A percentile compares a stretch with the other conserved stretches of the same genome.
Evolutionary conservation across 1,140 invertebrate genomes (phyloP).

Genomic region (Meloidogyne hapla): DNA sequence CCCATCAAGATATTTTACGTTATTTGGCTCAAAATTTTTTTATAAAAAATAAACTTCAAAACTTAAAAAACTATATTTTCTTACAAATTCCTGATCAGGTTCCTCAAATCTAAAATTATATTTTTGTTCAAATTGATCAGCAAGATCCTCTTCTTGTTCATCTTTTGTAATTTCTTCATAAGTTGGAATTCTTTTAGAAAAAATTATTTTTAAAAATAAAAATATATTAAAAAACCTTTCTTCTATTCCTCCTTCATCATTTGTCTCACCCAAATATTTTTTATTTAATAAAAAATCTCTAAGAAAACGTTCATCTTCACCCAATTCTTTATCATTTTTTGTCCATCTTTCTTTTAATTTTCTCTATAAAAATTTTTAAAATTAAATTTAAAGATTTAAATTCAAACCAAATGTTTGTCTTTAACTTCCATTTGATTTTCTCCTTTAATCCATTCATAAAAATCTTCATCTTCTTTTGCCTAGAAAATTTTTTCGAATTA

Average conservation of each 20-base stretch:
- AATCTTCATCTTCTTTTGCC: slow-evolving; percentile 73
- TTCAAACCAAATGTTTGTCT: slow-evolving; percentile 58
- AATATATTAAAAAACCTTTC: slow-evolving; percentile 16
- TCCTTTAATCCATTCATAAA: slow-evolving; percentile 79
- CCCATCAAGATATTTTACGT: too few species aligned
- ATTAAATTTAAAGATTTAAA: slow-evolving; percentile 5
- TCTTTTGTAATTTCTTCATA: slow-evolving; percentile 72
- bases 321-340: slow-evolving; percentile 73
- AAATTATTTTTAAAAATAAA: slow-evolving; percentile 3
- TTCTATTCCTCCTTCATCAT: slow-evolving; percentile 64
- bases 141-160: slow-evolving; percentile 74
- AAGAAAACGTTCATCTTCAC: slow-evolving; percentile 81
- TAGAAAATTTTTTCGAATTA: slow-evolving; percentile 42
- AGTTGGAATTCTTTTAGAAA: slow-evolving; percentile 36
- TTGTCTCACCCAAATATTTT: slow-evolving; percentile 71
- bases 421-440: slow-evolving; percentile 68
- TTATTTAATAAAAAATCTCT: slow-evolving; percentile 89
- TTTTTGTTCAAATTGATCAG: slow-evolving; percentile 88
- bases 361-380: slow-evolving; percentile 64
- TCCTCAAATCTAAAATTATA: slow-evolving; percentile 95
- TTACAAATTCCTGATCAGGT: slow-evolving; percentile 86
- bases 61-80: slow-evolving; percentile 60
- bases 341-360: slow-evolving; percentile 80
- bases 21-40: too few species aligned
- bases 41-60: slow-evolving; percentile 30